Conservation (phyloP, 2,797 vertebrate genomes). For the Phaenicophaeus curvirostris region DNA sequence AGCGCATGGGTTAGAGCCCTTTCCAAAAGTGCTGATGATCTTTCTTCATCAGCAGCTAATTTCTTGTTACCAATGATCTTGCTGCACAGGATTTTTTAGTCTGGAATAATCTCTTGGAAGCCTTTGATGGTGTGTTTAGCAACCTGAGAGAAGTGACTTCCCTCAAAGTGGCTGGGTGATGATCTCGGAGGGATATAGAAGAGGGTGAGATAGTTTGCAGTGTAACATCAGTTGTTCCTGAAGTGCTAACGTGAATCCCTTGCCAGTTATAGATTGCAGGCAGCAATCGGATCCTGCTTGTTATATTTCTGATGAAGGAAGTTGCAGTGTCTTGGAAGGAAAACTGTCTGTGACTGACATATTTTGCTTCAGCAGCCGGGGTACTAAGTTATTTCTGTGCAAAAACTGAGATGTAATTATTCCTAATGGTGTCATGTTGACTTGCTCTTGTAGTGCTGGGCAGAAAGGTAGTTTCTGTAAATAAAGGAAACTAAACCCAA, state of each 20-base stretch:
- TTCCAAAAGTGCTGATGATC: background rate
- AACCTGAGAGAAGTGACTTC: background rate
- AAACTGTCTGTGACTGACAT: slow-evolving; percentile 5
- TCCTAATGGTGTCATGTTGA: slow-evolving; percentile 27
- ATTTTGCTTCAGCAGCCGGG: slow-evolving; percentile 45
- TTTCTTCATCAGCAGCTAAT: background rate
- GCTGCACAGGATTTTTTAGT: background rate
- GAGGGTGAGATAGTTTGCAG: background rate
- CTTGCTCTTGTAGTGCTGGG: background rate
- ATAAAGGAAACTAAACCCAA: background rate
- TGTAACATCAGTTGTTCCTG: background rate
- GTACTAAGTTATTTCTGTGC: background rate
- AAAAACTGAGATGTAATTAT: slow-evolving; percentile 39
- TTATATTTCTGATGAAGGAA: background rate
- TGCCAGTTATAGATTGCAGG: background rate
- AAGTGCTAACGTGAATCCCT: background rate
- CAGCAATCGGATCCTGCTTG: background rate
- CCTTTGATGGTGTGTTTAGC: background rate
- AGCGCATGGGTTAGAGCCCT: background rate
- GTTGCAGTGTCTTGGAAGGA: background rate
- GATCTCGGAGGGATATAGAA: background rate
- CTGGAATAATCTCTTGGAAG: background rate
- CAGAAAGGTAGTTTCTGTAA: slow-evolving; percentile 16
- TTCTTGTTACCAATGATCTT: background rate
- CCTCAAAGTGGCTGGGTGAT: background rate